Percentiles rank a stretch among this genome's conserved stretches.
Conservation (phyloP, 2,797 vertebrate genomes). For the Eleutherodactylus coqui region DNA sequence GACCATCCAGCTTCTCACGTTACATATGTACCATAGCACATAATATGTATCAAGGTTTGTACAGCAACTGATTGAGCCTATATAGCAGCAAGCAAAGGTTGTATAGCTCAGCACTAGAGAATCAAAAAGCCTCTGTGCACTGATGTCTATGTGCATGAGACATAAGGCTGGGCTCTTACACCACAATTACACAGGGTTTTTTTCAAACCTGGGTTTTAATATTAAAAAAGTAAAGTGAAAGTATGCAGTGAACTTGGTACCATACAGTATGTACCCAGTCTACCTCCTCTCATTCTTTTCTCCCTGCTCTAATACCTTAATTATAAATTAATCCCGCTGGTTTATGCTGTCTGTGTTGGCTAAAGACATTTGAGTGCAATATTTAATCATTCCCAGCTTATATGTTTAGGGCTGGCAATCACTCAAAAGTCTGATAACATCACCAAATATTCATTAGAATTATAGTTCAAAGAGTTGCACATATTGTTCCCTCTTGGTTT, state of each 20-base stretch:
- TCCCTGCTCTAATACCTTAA: neutral
- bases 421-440: neutral
- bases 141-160: neutral
- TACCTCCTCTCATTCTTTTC: neutral
- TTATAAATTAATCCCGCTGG: neutral
- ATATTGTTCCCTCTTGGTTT: neutral
- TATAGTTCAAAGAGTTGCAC: neutral
- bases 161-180: neutral
- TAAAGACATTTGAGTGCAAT: neutral
- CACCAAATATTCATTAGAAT: neutral
- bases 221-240: too few relatives aligned
- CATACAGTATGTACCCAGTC: neutral
- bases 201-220: too few relatives aligned
- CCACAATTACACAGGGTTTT: too few relatives aligned
- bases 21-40: too few relatives aligned
- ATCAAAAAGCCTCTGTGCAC: too few relatives aligned
- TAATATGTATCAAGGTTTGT: too few relatives aligned
- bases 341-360: neutral
- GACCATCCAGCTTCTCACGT: too few relatives aligned
- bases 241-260: neutral
- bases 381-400: neutral
- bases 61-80: too few relatives aligned
- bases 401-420: neutral
- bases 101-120: too few relatives aligned
- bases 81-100: too few relatives aligned